Conservation (phyloP, 2,888 invertebrate genomes). For the Coelogynopora nodosa region DNA sequence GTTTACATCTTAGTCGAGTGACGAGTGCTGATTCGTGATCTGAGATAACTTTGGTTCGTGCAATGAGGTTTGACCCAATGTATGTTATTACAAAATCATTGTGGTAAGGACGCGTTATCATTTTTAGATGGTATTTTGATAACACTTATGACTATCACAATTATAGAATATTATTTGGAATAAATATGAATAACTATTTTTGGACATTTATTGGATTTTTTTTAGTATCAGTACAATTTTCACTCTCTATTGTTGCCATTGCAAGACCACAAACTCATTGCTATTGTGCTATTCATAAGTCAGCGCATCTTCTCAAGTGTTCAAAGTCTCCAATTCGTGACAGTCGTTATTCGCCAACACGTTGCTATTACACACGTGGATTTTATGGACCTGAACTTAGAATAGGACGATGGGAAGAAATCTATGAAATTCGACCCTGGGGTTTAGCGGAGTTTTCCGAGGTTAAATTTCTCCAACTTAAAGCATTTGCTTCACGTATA, state of each 20-base stretch:
- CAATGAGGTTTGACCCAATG: not conserved
- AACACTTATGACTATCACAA: not conserved
- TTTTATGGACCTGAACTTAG: constrained; percentile 7
- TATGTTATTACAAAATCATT: no score
- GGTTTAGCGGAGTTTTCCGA: not conserved
- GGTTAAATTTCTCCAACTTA: not conserved
- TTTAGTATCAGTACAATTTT: not conserved
- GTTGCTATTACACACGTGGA: not conserved
- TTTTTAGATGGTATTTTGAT: not conserved
- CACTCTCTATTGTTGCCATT: not conserved
- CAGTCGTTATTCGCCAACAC: not conserved
- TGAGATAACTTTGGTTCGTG: not conserved
- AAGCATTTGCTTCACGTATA: not conserved
- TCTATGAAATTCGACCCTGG: constrained; percentile 5
- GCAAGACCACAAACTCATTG: not conserved
- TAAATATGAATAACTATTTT: not conserved
- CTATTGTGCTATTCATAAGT: not conserved
- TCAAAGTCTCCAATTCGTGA: not conserved
- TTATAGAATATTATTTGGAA: not conserved
- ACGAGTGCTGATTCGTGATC: not conserved
- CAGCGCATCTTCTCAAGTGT: not conserved
- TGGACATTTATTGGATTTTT: not conserved
- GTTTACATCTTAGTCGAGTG: not conserved
- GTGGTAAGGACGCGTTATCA: not conserved
- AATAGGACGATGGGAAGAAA: constrained; percentile 18